phyloP scores from a whole-genome alignment of 2,797 vertebrate species.

The Chiloscyllium punctatum region DNA sequence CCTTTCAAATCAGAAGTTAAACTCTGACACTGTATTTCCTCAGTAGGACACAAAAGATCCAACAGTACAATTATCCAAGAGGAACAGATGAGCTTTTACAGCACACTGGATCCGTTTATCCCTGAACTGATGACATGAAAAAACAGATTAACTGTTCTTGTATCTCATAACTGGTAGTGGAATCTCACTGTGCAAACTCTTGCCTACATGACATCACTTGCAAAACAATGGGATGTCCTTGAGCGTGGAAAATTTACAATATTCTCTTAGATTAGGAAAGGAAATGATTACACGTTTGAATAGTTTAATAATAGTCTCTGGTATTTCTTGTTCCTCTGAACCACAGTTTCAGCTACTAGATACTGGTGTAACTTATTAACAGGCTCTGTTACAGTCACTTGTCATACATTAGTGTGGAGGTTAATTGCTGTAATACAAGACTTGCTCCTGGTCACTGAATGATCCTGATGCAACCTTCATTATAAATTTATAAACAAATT shows the following conservation, averaged over 20 bases:
- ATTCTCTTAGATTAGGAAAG: neutral
- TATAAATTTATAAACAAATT: slow-evolving; percentile 6
- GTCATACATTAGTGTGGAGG: neutral
- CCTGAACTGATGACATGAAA: neutral
- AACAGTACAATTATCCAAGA: neutral
- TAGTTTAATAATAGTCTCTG: neutral
- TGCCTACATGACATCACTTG: neutral
- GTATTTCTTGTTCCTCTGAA: too few species aligned
- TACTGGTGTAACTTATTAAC: neutral
- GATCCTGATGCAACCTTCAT: neutral
- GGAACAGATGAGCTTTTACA: neutral
- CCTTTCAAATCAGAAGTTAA: neutral
- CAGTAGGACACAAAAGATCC: neutral
- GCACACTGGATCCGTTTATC: neutral
- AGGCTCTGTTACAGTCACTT: neutral
- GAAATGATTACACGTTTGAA: neutral
- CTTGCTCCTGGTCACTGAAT: neutral
- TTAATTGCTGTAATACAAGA: neutral
- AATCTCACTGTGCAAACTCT: neutral
- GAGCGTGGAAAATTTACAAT: neutral
- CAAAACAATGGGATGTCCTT: neutral
- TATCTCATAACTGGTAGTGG: neutral
- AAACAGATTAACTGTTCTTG: neutral
- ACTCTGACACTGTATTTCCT: neutral
- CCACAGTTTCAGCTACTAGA: too few species aligned